Conservation (phyloP, 1,140 invertebrate genomes). For the Drosophila navojoa region DNA sequence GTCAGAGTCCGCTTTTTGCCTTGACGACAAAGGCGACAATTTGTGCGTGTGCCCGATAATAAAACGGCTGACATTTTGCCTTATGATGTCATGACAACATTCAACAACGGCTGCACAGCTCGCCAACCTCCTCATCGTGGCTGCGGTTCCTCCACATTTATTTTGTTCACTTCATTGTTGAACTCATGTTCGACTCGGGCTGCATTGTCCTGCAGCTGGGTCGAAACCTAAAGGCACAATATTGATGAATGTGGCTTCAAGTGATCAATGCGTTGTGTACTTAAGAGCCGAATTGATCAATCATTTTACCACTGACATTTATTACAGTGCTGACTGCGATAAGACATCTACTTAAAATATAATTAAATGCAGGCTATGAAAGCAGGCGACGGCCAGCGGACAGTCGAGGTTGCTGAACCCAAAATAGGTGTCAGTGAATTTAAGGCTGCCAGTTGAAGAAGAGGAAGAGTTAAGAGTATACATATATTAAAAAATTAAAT, state of each 20-base stretch:
- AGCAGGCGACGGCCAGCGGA: background rate
- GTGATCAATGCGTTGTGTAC: constrained; percentile 20
- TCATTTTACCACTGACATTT: constrained; percentile 21
- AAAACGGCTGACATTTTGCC: constrained; percentile 76
- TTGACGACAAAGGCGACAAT: constrained; percentile 41
- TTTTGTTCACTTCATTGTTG: background rate
- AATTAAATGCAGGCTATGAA: background rate
- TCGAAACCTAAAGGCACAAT: background rate
- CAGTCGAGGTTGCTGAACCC: constrained; percentile 7
- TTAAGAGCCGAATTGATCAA: constrained; percentile 15
- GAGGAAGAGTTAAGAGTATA: too few relatives aligned
- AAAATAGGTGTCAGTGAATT: too few relatives aligned
- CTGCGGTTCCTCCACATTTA: background rate
- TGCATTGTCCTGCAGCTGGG: constrained; percentile 15
- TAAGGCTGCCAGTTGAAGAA: too few relatives aligned
- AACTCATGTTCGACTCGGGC: background rate
- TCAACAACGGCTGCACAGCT: background rate
- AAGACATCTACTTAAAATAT: constrained; percentile 1
- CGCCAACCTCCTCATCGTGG: constrained; percentile 9
- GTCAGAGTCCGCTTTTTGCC: background rate
- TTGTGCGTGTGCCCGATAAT: constrained; percentile 72
- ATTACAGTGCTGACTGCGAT: background rate
- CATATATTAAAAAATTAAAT: too few relatives aligned
- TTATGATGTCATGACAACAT: constrained; percentile 69
- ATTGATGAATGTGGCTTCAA: constrained; percentile 23